phyloP scores from a whole-genome alignment of 92 coral and sea anemone genomes.

The Zoanthus sansibaricus region DNA sequence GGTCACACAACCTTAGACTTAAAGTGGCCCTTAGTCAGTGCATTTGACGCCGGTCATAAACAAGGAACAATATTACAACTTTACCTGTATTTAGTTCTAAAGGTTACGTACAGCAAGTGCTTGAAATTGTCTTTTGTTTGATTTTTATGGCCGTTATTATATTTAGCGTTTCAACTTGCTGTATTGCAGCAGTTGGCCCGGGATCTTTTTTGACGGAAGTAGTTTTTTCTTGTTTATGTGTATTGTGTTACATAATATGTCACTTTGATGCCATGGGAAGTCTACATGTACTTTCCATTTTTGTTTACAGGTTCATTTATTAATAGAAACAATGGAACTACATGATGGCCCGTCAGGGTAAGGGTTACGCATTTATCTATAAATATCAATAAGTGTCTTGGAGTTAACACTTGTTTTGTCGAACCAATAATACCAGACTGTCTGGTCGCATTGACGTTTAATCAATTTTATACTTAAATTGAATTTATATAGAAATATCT shows the following conservation, averaged over 20 bases:
- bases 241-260: conserved; percentile 19
- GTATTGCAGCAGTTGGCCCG: neutral
- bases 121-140: neutral
- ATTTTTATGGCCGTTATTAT: neutral
- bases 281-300: conserved; percentile 14
- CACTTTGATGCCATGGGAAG: conserved; percentile 3
- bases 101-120: neutral
- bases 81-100: neutral
- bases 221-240: neutral
- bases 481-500: neutral
- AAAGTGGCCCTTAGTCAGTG: neutral
- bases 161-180: neutral
- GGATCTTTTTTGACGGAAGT: neutral
- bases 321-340: conserved; percentile 47
- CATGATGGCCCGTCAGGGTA: conserved; percentile 44
- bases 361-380: conserved; percentile 36
- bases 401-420: conserved; percentile 31
- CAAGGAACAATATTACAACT: neutral
- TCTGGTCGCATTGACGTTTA: neutral
- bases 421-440: conserved; percentile 39
- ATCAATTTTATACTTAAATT: conserved; percentile 15
- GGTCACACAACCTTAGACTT: conserved; percentile 25
- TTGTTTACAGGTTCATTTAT: conserved; percentile 35
- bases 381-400: conserved; percentile 34
- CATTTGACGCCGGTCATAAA: neutral